Evolutionary conservation across 2,888 invertebrate genomes (phyloP).

Genomic region (Drosophila borborema): DNA sequence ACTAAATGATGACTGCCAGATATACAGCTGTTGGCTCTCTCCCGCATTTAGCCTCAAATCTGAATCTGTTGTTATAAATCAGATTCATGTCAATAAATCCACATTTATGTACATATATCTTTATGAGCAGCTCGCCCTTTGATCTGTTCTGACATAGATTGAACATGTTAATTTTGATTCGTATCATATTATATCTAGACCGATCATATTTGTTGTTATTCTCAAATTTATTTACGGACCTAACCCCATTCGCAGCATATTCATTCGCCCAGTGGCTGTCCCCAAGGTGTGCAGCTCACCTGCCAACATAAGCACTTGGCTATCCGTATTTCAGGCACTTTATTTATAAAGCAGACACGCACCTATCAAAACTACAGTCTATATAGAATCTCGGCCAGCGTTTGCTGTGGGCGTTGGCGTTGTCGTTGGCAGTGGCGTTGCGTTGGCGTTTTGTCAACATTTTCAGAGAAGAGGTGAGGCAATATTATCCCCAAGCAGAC

Average conservation of each 20-base stretch:
- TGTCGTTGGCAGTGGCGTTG: not conserved
- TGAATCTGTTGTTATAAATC: not conserved
- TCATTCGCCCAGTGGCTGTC: slow-evolving; percentile 16
- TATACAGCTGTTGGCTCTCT: not conserved
- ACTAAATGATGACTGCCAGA: not conserved
- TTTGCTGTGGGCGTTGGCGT: slow-evolving; percentile 23
- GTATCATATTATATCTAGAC: not conserved
- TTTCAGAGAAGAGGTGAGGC: slow-evolving; percentile 22
- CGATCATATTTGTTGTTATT: slow-evolving; percentile 42
- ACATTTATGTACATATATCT: not conserved
- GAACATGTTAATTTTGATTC: not conserved
- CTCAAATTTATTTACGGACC: slow-evolving; percentile 57
- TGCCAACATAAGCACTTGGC: slow-evolving; percentile 39
- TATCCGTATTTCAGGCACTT: slow-evolving; percentile 63
- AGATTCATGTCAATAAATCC: not conserved
- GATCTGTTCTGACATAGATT: not conserved
- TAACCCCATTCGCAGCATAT: slow-evolving; percentile 56
- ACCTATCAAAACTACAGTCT: slow-evolving; percentile 42
- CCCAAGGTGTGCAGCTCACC: slow-evolving; percentile 58
- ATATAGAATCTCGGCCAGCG: slow-evolving; percentile 46
- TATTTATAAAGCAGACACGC: slow-evolving; percentile 78
- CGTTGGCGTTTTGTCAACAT: slow-evolving; percentile 70
- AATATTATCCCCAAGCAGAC: slow-evolving; percentile 24
- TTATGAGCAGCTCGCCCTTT: slow-evolving; percentile 4
- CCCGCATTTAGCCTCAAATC: not conserved